phyloP scores from a whole-genome alignment of 2,113 vertebrate species.

The Clarias macrocephalus region DNA sequence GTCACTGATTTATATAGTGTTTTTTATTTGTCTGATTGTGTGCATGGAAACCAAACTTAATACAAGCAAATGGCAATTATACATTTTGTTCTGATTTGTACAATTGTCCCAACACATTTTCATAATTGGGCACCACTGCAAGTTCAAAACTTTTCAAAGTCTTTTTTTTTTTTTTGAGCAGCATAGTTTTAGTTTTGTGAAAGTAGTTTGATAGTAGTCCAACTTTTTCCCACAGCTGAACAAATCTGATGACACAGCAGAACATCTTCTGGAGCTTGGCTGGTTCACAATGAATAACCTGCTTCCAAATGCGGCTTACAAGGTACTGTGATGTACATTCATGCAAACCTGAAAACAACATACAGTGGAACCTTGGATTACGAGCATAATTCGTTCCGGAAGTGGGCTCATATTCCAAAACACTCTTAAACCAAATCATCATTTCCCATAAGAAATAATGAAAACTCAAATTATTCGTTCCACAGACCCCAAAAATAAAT shows the following conservation, averaged over 20 bases:
- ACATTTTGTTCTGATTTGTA: background rate
- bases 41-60: background rate
- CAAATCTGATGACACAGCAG: conserved; percentile 96
- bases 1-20: background rate
- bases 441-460: too few species aligned
- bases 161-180: too few species aligned
- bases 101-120: background rate
- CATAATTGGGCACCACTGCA: background rate
- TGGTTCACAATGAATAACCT: conserved; percentile 99
- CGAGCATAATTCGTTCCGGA: too few species aligned
- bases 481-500: too few species aligned
- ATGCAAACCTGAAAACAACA: background rate
- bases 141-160: background rate
- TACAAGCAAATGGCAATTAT: background rate
- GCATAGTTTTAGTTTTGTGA: background rate
- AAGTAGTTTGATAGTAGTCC: background rate
- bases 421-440: too few species aligned
- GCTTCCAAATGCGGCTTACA: conserved; percentile 92
- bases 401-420: too few species aligned
- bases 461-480: too few species aligned
- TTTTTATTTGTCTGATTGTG: background rate
- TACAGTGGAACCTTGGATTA: too few species aligned
- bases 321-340: conserved; percentile 72
- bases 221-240: conserved; percentile 79
- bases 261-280: conserved; percentile 94